Conservation (phyloP, 1,140 invertebrate genomes). For the Ctenoplectra terminalis region DNA sequence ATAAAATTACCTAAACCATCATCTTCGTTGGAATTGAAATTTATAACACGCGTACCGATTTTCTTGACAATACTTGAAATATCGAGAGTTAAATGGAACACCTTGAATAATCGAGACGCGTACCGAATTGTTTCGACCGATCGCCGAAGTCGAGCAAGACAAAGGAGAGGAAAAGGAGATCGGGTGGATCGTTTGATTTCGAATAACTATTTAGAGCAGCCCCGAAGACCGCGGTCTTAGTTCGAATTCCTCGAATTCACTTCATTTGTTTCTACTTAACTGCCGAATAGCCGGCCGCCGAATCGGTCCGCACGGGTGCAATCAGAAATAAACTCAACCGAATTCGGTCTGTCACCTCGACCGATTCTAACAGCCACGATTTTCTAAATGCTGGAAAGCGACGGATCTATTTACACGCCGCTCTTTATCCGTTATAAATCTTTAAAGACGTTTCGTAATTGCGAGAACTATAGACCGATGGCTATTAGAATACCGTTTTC, state of each 20-base stretch:
- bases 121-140: not conserved
- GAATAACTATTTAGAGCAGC: slow-evolving; percentile 54
- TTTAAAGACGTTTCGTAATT: not conserved
- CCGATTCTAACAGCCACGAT: slow-evolving; percentile 28
- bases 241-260: slow-evolving; percentile 51
- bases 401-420: too few species aligned
- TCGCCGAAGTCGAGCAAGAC: slow-evolving; percentile 13
- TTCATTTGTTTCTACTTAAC: slow-evolving; percentile 61
- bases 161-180: slow-evolving; percentile 13
- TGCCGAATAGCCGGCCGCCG: slow-evolving; percentile 40
- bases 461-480: too few species aligned
- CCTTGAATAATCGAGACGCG: not conserved
- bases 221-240: slow-evolving; percentile 26
- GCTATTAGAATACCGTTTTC: not conserved
- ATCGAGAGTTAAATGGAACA: not conserved
- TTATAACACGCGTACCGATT: not conserved
- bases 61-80: not conserved
- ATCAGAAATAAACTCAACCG: slow-evolving; percentile 55
- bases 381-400: slow-evolving; percentile 35
- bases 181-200: slow-evolving; percentile 39
- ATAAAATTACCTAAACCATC: too few species aligned
- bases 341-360: slow-evolving; percentile 23
- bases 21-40: too few species aligned
- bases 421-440: not conserved
- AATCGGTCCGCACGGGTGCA: slow-evolving; percentile 29